Percentiles rank a stretch among this genome's conserved stretches.
Conservation (phyloP, 2,888 invertebrate species). For the Stratiomys singularior region DNA sequence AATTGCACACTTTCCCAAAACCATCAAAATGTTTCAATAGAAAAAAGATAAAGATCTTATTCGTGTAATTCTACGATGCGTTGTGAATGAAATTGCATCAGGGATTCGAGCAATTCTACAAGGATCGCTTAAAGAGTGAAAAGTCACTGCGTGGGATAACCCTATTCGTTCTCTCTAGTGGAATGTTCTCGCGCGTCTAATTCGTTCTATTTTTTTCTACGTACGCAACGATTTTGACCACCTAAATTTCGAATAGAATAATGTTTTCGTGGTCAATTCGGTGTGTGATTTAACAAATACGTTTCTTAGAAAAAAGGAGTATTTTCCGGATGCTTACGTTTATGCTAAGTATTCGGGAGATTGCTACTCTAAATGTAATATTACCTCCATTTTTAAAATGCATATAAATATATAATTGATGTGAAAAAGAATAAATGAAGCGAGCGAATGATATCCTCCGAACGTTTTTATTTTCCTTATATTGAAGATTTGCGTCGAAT, state of each 20-base stretch:
- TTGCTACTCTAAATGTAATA: slow-evolving; percentile 7
- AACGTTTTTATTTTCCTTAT: background rate
- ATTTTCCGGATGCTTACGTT: background rate
- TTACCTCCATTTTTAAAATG: slow-evolving; percentile 1
- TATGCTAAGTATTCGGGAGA: background rate
- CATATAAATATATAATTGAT: slow-evolving; percentile 3
- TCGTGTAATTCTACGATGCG: no score
- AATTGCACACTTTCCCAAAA: no score
- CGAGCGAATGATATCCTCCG: slow-evolving; percentile 23
- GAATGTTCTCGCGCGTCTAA: background rate
- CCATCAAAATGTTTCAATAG: no score
- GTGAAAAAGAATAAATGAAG: slow-evolving; percentile 19
- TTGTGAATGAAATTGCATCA: no score
- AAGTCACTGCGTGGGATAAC: no score
- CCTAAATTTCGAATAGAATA: background rate
- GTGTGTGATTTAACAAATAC: background rate
- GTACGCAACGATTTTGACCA: background rate
- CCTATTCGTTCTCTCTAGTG: background rate
- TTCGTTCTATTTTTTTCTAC: background rate
- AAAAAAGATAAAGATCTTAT: no score
- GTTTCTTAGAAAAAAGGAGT: background rate
- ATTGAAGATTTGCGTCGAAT: slow-evolving; percentile 14
- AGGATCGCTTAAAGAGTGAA: no score
- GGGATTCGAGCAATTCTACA: no score
- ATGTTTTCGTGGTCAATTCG: background rate